A percentile compares a stretch with the other conserved stretches of the same genome.
Evolutionary conservation across 2,113 vertebrate genomes (phyloP).

Genomic region (Pithys albifrons): DNA sequence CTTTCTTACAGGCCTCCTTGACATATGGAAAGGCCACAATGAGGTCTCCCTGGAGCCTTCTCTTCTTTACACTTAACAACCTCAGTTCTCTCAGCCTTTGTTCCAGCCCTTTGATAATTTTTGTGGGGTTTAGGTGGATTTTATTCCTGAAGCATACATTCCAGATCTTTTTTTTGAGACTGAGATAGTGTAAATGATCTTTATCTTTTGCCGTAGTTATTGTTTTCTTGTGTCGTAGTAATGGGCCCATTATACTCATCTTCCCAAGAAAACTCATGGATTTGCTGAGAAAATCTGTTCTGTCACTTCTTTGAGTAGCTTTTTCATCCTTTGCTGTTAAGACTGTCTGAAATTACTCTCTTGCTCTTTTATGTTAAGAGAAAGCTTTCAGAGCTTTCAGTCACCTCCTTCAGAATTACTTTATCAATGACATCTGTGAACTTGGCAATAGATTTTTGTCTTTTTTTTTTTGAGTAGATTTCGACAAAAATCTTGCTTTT

Average conservation of each 20-base stretch:
- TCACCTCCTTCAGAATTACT: neutral
- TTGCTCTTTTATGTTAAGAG: neutral
- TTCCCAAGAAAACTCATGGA: neutral
- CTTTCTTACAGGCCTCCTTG: neutral
- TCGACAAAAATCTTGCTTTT: neutral
- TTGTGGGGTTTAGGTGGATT: neutral
- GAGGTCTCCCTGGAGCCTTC: neutral
- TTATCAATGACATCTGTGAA: neutral
- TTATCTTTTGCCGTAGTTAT: neutral
- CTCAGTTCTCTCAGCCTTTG: neutral
- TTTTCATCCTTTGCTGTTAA: neutral
- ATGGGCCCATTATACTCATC: neutral
- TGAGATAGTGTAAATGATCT: neutral
- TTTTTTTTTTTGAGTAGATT: neutral
- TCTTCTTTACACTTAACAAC: neutral
- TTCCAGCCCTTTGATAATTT: neutral
- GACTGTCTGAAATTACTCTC: neutral
- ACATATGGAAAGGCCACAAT: rapidly evolving
- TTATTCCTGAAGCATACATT: neutral
- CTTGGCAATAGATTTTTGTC: neutral
- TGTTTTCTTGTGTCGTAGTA: neutral
- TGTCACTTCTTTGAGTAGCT: neutral
- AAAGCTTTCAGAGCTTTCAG: neutral
- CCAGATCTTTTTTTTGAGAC: neutral
- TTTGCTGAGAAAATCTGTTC: neutral